Percentiles rank a stretch among this genome's conserved stretches.
phyloP scores from a whole-genome alignment of 2,888 invertebrate genomes.

The Idaea biselata region DNA sequence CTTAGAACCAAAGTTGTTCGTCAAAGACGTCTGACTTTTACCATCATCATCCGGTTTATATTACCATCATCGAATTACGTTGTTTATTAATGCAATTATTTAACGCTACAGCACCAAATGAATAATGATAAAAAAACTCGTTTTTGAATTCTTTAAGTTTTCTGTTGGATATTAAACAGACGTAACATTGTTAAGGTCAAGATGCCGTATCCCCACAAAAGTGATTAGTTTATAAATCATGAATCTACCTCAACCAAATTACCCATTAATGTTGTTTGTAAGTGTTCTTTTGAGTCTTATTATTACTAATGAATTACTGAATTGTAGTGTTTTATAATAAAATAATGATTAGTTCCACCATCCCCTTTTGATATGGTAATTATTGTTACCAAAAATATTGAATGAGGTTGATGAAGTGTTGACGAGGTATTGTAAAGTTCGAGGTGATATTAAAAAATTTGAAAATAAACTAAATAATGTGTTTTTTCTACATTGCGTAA shows the following conservation, averaged over 20 bases:
- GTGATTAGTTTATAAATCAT: slow-evolving; percentile 52
- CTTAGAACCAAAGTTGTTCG: too few relatives aligned
- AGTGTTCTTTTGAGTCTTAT: slow-evolving; percentile 78
- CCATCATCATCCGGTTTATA: too few relatives aligned
- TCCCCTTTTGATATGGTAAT: slow-evolving; percentile 77
- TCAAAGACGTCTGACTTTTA: too few relatives aligned
- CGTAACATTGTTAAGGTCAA: too few relatives aligned
- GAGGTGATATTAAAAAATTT: slow-evolving; percentile 64
- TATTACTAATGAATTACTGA: slow-evolving; percentile 70
- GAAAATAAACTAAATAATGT: slow-evolving; percentile 45
- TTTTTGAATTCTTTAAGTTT: too few relatives aligned
- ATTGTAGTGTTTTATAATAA: slow-evolving; percentile 73
- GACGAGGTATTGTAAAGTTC: slow-evolving; percentile 63
- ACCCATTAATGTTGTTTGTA: slow-evolving; percentile 76
- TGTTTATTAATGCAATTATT: too few relatives aligned
- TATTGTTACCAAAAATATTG: slow-evolving; percentile 76
- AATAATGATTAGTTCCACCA: slow-evolving; percentile 66
- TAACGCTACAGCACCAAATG: too few relatives aligned
- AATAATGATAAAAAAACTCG: too few relatives aligned
- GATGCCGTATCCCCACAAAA: slow-evolving; percentile 35
- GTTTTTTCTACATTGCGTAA: slow-evolving; percentile 38
- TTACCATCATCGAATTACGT: too few relatives aligned
- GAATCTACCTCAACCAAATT: slow-evolving; percentile 80
- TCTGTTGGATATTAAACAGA: too few relatives aligned
- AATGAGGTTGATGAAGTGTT: slow-evolving; percentile 63